Evolutionary conservation across 2,888 invertebrate genomes (phyloP).

Genomic region (Listrodromus nycthemerus): DNA sequence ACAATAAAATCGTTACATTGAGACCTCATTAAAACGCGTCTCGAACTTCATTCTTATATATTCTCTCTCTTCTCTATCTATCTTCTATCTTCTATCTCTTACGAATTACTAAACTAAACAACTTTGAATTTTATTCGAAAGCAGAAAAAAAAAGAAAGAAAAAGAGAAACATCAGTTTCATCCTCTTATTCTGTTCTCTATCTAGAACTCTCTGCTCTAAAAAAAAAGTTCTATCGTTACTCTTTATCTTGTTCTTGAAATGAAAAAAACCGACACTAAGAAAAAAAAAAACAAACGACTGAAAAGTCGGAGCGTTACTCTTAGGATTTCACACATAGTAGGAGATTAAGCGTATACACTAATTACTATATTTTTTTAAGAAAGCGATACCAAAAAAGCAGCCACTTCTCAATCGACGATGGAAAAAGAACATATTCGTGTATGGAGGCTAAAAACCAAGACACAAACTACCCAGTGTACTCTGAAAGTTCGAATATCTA

Average conservation of each 20-base stretch:
- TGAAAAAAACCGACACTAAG: constrained; percentile 23
- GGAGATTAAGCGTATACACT: constrained; percentile 39
- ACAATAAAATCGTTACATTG: constrained; percentile 83
- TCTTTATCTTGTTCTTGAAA: constrained; percentile 52
- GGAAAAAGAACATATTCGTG: constrained; percentile 19
- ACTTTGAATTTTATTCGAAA: constrained; percentile 18
- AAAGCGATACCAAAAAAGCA: constrained; percentile 15
- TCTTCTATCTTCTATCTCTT: constrained; percentile 51
- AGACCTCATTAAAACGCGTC: constrained; percentile 82
- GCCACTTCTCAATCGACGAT: neutral
- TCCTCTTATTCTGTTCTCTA: constrained; percentile 35
- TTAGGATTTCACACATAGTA: constrained; percentile 36
- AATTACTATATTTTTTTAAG: constrained; percentile 60
- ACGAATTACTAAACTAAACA: neutral
- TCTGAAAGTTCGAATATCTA: constrained; percentile 53
- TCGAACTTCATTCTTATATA: constrained; percentile 71
- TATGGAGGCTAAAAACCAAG: constrained; percentile 13
- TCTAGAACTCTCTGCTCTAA: constrained; percentile 34
- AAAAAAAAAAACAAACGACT: constrained; percentile 23
- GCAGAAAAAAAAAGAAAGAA: constrained; percentile 15
- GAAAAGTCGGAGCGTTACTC: constrained; percentile 27
- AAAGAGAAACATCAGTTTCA: constrained; percentile 40
- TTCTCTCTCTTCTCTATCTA: constrained; percentile 54
- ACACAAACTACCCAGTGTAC: constrained; percentile 44
- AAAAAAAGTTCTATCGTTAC: constrained; percentile 34